Evolutionary conservation across 2,797 vertebrate genomes (phyloP).

Genomic region (Darevskia mixta): DNA sequence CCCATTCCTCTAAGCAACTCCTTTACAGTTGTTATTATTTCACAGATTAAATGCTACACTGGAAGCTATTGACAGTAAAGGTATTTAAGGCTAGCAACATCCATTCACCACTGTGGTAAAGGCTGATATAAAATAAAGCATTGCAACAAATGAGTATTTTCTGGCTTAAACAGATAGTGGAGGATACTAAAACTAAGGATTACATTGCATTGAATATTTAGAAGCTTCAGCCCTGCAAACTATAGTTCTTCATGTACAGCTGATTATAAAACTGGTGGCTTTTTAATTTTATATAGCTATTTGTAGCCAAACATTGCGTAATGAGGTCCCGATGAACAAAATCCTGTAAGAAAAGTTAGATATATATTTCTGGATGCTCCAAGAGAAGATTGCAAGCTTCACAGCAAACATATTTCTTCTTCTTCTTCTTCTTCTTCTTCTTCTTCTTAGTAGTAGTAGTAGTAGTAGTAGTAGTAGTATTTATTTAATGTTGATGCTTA

Average conservation of each 20-base stretch:
- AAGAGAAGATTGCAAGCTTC: background rate
- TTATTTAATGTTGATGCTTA: background rate
- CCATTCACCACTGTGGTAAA: background rate
- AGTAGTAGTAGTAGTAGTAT: no score
- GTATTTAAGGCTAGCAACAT: background rate
- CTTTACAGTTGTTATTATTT: background rate
- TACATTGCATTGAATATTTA: slow-evolving; percentile 20
- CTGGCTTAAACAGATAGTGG: background rate
- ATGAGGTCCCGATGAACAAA: background rate
- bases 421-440: no score
- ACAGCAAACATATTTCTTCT: no score
- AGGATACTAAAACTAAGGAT: background rate
- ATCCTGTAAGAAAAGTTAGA: background rate
- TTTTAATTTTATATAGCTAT: background rate
- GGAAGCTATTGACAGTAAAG: slow-evolving; percentile 1
- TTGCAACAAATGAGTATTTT: slow-evolving; percentile 22
- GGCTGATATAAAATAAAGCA: slow-evolving; percentile 21
- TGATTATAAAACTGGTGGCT: background rate
- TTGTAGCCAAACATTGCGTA: background rate
- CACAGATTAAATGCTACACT: slow-evolving; percentile 32
- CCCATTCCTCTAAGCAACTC: background rate
- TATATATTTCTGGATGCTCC: background rate
- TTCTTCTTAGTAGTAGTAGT: no score
- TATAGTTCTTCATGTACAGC: slow-evolving; percentile 15
- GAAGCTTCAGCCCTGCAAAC: slow-evolving; percentile 5